Evolutionary conservation across 2,888 invertebrate genomes (phyloP).

Genomic region (Lochmaea capreae): DNA sequence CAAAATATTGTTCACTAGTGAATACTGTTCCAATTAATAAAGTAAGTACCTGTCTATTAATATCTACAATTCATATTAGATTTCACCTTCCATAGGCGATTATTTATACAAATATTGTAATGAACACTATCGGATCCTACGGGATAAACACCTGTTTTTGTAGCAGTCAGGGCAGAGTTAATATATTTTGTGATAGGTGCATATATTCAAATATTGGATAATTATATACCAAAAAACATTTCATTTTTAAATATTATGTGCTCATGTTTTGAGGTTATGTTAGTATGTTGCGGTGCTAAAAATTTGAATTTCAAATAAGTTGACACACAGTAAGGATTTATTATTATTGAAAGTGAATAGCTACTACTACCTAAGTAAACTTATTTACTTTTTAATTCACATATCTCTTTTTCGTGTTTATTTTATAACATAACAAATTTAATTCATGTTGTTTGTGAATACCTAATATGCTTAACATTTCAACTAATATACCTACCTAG

Average conservation of each 20-base stretch:
- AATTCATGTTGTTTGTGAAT: not conserved
- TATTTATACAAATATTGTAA: slow-evolving; percentile 10
- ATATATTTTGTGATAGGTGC: not conserved
- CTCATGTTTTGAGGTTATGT: slow-evolving; percentile 16
- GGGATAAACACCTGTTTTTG: slow-evolving; percentile 18
- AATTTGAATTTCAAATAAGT: slow-evolving; percentile 17
- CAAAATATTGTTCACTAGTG: slow-evolving; percentile 58
- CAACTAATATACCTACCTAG: not conserved
- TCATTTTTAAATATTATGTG: not conserved
- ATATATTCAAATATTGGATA: not conserved
- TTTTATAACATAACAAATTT: not conserved
- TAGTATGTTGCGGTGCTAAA: slow-evolving; percentile 7
- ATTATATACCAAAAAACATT: too few species aligned
- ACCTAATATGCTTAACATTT: not conserved
- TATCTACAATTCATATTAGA: slow-evolving; percentile 24
- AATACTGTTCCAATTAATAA: slow-evolving; percentile 60
- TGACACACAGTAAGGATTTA: not conserved
- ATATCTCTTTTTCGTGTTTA: not conserved
- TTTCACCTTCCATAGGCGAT: not conserved
- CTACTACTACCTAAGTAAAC: not conserved
- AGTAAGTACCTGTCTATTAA: slow-evolving; percentile 56
- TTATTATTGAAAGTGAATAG: not conserved
- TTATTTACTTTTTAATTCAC: not conserved
- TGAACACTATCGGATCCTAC: not conserved
- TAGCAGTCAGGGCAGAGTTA: not conserved